phyloP scores from a whole-genome alignment of 2,797 vertebrate genomes.

The Gallinago nigripennis region DNA sequence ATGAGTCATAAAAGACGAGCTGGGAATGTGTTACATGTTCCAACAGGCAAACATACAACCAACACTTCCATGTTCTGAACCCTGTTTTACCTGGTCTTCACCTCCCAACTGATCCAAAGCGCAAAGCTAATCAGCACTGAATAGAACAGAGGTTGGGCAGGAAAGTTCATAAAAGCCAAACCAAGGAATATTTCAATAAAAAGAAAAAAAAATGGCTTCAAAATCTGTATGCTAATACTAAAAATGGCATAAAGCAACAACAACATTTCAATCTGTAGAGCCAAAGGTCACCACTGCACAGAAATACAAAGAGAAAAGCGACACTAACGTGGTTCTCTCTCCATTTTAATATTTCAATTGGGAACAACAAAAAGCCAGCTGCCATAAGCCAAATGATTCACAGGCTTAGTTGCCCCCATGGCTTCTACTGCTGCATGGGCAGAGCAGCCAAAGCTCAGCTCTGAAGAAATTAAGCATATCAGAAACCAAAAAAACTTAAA shows the following conservation, averaged over 20 bases:
- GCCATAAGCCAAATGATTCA: background rate
- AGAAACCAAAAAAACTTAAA: background rate
- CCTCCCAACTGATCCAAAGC: slow-evolving; percentile 41
- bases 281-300: background rate
- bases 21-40: background rate
- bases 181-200: background rate
- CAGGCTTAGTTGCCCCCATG: slow-evolving; percentile 18
- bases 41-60: background rate
- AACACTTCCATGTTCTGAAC: background rate
- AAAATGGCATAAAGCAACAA: background rate
- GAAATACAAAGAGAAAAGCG: background rate
- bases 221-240: background rate
- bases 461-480: background rate
- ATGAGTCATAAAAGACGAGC: slow-evolving; percentile 34
- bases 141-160: background rate
- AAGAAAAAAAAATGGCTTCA: background rate
- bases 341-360: slow-evolving; percentile 24
- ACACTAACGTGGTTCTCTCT: background rate
- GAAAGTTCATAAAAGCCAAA: background rate
- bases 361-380: slow-evolving; percentile 12
- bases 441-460: background rate
- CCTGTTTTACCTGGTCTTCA: slow-evolving; percentile 11
- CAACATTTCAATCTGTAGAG: background rate
- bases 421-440: background rate
- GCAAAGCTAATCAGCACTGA: background rate